These are phyloP conservation scores for Lepeophtheirus nordmannii DNA, from an alignment of 2,888 invertebrate genomes.

Conservation along the genomic window DNA sequence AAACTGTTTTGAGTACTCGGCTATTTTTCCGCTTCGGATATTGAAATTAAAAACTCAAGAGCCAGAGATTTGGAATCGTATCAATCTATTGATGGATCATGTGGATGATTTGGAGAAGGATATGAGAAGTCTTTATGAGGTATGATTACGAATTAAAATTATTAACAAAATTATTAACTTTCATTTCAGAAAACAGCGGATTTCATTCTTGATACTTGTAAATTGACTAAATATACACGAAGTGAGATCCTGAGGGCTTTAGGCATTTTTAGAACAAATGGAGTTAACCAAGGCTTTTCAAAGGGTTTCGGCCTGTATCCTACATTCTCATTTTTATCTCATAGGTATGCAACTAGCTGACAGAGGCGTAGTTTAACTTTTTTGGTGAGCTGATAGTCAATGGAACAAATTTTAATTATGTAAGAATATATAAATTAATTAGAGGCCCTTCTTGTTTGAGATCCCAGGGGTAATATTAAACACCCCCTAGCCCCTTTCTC, in stretches of 20 bases:
- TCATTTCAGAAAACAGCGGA: slow-evolving; percentile 1
- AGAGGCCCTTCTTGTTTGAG: too few species aligned
- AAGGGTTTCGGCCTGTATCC: slow-evolving; percentile 15
- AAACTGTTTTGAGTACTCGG: not conserved
- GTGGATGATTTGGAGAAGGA: slow-evolving; percentile 5
- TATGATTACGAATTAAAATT: not conserved
- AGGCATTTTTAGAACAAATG: slow-evolving; percentile 19
- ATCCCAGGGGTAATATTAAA: too few species aligned
- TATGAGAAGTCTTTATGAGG: not conserved
- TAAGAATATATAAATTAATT: too few species aligned
- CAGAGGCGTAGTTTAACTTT: too few species aligned
- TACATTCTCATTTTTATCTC: slow-evolving; percentile 18
- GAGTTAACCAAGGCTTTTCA: slow-evolving; percentile 6
- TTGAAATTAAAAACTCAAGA: not conserved
- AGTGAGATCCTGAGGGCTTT: slow-evolving; percentile 1
- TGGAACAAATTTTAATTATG: too few species aligned
- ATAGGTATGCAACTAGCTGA: slow-evolving; percentile 10
- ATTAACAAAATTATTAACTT: not conserved
- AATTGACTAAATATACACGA: not conserved
- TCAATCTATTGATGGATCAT: slow-evolving; percentile 20
- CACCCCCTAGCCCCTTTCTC: too few species aligned
- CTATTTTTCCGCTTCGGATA: slow-evolving; percentile 5
- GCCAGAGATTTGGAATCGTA: slow-evolving; percentile 8
- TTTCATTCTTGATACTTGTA: not conserved
- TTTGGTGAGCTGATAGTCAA: too few species aligned